Base-by-base conservation (phyloP, 2,113 vertebrate genomes). In the Alligator sinensis region DNA sequence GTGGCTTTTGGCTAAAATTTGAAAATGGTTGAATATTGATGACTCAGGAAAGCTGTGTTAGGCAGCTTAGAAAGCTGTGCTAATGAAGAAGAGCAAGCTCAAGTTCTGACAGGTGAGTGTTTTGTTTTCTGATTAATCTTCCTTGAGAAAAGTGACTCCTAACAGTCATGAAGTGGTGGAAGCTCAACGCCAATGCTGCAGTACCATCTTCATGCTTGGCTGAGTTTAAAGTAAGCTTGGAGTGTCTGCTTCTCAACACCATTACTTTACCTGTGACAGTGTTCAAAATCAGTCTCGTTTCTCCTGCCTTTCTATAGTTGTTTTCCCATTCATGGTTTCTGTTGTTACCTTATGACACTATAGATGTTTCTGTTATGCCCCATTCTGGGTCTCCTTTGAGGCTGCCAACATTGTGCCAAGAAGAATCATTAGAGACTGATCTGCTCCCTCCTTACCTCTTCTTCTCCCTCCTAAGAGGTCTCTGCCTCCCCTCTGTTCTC, bases 51-150 rank as follows among this genome's bases (percentile, higher is more conserved):
- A 4, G 28, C 86, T 0, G 0, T 34, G 77, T 55, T 74, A 13
- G 68, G 24, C 19, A n/a, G n/a, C n/a, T n/a, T n/a, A n/a, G 11
- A 47, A 9, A 13, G 59, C 12, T 68, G 17, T 12, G 55, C 2
- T 58, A 22, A 18, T 47, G 62, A 27, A 11, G 30, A 28, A 62
- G 30, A 57, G 68, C 75, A 85, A 12, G 15, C 25, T 60, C 28
- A 38, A 5, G 54, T 82, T 70, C 55, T 78, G 88, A 47, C 88
- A 89, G 88, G 72, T 93, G 80, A 83, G 10, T 64, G 86, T 84
- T 34, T 80, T 79, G 86, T 86, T 77, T 47, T 89, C 86, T 82
- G 80, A 60, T 82, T 84, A 47, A 93, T 47, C 77, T 58, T 94
- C 83, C 74, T 70, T 79, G 77, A 72, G 86, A 77, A 78, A 79